Evolutionary conservation across 2,888 invertebrate species (phyloP).

Genomic region (Mylabris sibirica): DNA sequence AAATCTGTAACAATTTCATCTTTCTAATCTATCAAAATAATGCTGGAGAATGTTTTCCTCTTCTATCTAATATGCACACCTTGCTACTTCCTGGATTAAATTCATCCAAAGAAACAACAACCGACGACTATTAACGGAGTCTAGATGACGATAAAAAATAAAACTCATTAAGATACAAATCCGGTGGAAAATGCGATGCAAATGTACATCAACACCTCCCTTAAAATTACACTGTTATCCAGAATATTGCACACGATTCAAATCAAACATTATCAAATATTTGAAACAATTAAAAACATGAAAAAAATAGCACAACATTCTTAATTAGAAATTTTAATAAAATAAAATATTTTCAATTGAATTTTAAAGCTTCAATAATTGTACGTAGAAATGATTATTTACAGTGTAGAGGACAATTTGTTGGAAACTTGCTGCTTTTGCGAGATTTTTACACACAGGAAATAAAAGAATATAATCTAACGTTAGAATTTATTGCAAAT

Average conservation of each 20-base stretch:
- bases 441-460: conserved; percentile 30
- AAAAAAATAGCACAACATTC: not conserved
- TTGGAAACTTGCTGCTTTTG: conserved; percentile 13
- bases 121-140: conserved; percentile 37
- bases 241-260: not conserved
- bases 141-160: conserved; percentile 49
- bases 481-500: conserved; percentile 36
- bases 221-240: conserved; percentile 41
- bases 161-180: conserved; percentile 52
- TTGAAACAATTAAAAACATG: not conserved
- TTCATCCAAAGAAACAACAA: conserved; percentile 19
- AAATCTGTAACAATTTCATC: conserved; percentile 33
- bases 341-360: not conserved
- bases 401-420: conserved; percentile 1
- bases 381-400: not conserved
- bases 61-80: not conserved
- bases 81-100: conserved; percentile 31
- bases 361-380: not conserved
- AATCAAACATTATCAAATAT: not conserved
- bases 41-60: not conserved
- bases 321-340: not conserved
- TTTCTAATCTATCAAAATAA: conserved; percentile 6
- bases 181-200: conserved; percentile 52
- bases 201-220: conserved; percentile 47
- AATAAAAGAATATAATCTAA: conserved; percentile 35